phyloP scores from a whole-genome alignment of 1,140 invertebrate species.

The Phymorhynchus buccinoides region DNA sequence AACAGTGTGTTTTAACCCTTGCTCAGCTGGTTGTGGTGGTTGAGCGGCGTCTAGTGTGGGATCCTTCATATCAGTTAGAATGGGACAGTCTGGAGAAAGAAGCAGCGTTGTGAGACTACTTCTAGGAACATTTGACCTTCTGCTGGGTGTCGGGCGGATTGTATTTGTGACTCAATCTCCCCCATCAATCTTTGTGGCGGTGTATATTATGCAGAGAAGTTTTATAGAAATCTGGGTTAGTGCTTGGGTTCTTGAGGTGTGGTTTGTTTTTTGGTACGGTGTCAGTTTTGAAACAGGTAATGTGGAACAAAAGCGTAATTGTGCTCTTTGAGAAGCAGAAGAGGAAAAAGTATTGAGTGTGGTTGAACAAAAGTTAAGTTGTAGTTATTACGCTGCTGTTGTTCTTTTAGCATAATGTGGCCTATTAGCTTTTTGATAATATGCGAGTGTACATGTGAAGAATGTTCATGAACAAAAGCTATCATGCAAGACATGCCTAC shows the following conservation, averaged over 20 bases:
- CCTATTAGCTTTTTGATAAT: no score
- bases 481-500: no score
- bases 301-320: background rate
- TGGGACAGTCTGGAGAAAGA: no score
- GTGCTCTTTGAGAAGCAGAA: no score
- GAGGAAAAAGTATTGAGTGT: no score
- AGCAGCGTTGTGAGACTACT: background rate
- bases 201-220: background rate
- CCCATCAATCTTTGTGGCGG: background rate
- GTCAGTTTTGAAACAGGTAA: background rate
- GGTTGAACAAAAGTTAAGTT: no score
- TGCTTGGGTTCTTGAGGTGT: background rate
- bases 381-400: no score
- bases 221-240: background rate
- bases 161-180: background rate
- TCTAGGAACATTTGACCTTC: background rate
- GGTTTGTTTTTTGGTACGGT: background rate
- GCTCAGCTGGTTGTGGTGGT: background rate
- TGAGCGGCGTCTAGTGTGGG: no score
- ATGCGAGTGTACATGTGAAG: background rate
- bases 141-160: background rate
- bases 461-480: no score
- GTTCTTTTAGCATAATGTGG: no score
- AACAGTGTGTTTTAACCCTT: slow-evolving; percentile 52
- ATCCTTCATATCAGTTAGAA: no score